Evolutionary conservation across 1,140 invertebrate genomes (phyloP), one percentile per base, ranked within the genome.

Genomic region (Zaprionus vittiger): DNA sequence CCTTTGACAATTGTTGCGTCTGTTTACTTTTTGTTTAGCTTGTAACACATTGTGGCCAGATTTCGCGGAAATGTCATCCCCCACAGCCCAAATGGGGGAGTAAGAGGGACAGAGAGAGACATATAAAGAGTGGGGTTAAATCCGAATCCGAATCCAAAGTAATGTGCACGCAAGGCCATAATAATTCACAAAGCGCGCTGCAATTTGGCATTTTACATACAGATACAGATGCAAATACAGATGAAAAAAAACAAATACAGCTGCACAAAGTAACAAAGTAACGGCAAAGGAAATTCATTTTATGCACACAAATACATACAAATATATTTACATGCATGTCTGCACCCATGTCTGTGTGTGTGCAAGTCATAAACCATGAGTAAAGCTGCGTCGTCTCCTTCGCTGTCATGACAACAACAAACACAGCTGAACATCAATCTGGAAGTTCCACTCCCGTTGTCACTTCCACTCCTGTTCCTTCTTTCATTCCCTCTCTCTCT

Each of bases 41-140:
- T 84, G 84, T 79, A 83, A 79, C 84, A 87, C 81, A 87, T 89
- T 89, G 84, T 89, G 81, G 69, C 71, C 84, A 90, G 79, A 89
- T 89, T 89, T 89, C 79, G 79, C 66, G 69, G 65, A 81, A 84
- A 55, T 73, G 74, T 79, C 77, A 73, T n/a, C 65, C 17, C 57
- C 52, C 15, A 20, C 26, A 14, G 6, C 17, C 38, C 12, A 66
- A 24, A n/a, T 11, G 31, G 28, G 60, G 15, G 57, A 65, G 55
- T 9, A 2, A 17, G 44, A 34, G 38, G 20, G 17, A 59, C 5
- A 41, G 38, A 24, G 44, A 9, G 44, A 4, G 3, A 22, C 7
- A 7, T 31, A 31, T 2, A 2, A 2, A 7, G 28, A 31, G 28
- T 31, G 47, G 26, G 54, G 22, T 0, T 15, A 24, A 4, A 15